These are phyloP conservation scores for Mormyrops boulengeri DNA, from an alignment of 2,797 vertebrate genomes.

Conservation along the genomic window DNA sequence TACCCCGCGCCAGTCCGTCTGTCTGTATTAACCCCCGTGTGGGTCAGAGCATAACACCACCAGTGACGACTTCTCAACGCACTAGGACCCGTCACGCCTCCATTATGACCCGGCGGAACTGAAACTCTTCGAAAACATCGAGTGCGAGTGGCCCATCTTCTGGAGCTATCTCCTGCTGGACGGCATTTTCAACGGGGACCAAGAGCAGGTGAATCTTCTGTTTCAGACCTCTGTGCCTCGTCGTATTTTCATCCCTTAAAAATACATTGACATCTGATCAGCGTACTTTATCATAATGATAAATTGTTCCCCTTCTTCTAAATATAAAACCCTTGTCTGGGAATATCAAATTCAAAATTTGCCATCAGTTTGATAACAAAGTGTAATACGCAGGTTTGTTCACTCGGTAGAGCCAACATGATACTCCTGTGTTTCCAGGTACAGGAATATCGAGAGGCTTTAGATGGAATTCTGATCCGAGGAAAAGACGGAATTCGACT, in stretches of 20 bases:
- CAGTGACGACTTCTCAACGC: constrained; percentile 18
- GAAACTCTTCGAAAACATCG: constrained; percentile 97
- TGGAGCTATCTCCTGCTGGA: constrained; percentile 96
- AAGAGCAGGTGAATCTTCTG: constrained; percentile 69
- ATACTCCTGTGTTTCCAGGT: constrained; percentile 59
- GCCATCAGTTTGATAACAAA: neutral
- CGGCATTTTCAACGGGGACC: constrained; percentile 81
- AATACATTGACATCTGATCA: neutral
- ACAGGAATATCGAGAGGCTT: constrained; percentile 87
- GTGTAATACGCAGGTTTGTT: neutral
- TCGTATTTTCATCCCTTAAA: neutral
- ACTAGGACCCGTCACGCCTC: constrained; percentile 82
- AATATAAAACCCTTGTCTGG: neutral
- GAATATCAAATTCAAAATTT: neutral
- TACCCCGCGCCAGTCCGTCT: constrained; percentile 32
- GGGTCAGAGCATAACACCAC: neutral
- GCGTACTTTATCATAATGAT: neutral
- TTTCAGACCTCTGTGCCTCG: neutral
- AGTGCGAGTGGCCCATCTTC: constrained; percentile 97
- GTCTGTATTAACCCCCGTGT: neutral
- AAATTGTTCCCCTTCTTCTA: neutral
- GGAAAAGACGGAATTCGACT: constrained; percentile 84
- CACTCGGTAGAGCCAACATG: constrained; percentile 16
- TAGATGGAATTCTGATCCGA: constrained; percentile 86
- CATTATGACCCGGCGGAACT: constrained; percentile 96